A percentile compares a stretch with the other conserved stretches of the same genome.
phyloP scores from a whole-genome alignment of 1,140 invertebrate species.

The Leptinotarsa defecta region DNA sequence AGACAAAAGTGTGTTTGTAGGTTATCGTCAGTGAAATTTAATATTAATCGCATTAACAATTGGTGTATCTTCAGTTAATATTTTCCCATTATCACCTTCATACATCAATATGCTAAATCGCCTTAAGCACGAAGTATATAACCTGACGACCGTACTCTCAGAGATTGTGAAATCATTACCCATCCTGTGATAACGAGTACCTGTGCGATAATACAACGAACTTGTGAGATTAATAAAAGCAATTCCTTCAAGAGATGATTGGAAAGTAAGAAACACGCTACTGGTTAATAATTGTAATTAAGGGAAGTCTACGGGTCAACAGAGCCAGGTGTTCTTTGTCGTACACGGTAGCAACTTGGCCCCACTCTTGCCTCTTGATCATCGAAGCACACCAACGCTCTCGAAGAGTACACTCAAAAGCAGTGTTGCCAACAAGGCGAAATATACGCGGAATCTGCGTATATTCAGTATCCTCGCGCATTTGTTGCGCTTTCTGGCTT shows the following conservation, averaged over 20 bases:
- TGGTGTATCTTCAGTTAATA: neutral
- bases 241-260: constrained; percentile 38
- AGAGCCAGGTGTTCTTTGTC: constrained; percentile 44
- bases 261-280: constrained; percentile 43
- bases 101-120: neutral
- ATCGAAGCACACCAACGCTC: constrained; percentile 21
- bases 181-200: constrained; percentile 9
- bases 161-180: neutral
- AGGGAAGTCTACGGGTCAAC: constrained; percentile 47
- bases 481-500: too few species aligned
- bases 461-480: neutral
- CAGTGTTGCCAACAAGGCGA: neutral
- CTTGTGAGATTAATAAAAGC: constrained; percentile 24
- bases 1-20: neutral
- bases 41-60: neutral
- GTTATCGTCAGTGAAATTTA: neutral
- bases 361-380: constrained; percentile 23
- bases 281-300: constrained; percentile 50
- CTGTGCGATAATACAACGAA: constrained; percentile 19
- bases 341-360: constrained; percentile 42
- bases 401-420: neutral
- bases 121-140: neutral
- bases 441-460: neutral
- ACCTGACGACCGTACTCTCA: neutral
- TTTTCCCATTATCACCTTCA: neutral